Base-by-base conservation (phyloP, 2,888 invertebrate genomes). In the Scrobipalpa costella region DNA sequence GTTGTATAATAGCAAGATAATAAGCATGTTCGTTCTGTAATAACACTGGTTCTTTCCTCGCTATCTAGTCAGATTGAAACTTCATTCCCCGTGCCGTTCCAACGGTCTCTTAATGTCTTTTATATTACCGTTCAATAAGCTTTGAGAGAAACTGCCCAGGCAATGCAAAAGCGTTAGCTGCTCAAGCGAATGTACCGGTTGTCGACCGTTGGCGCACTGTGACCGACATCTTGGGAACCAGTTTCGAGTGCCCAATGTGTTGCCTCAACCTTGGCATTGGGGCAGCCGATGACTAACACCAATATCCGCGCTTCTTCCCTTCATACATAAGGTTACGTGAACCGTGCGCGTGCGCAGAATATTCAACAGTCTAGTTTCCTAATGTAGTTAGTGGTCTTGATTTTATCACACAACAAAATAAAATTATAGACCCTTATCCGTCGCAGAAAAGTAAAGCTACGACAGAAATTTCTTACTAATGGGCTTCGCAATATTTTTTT, bases 261-360 rank as follows among this genome's bases (percentile, higher is more conserved):
- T 63, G 57, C 11, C 66, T 69, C 79, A 83, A 81, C 89, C 90
- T 90, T 90, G 90, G 87, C 89, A 90, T 85, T 89, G 90, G 76
- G 78, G 78, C 74, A 79, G 77, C 77, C 78, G 77, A 75, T 86
- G 87, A 86, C 80, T 85, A 84, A 87, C 86, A 86, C 80, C 84
- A 84, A 87, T 77, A 67, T 73, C 67, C 66, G 69, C 67, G 9
- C 38, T 61, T 61, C 50, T 27, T 61, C 73, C 74, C 72, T 71
- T 68, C 68, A 61, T 17, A 55, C 55, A 55, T 21, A n/a, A 44
- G n/a, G n/a, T 52, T 52, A 34, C 52, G 61, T 61, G 52, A 44
- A 27, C 13, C 2, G n/a, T 33, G 34, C 47, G 27, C 60, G 60
- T 47, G 60, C 8, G 27, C 44, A 27, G 40, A 13, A 59, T 59